A percentile compares a stretch with the other conserved stretches of the same genome.
phyloP scores from a whole-genome alignment of 2,888 invertebrate species.

The Thyatira batis region DNA sequence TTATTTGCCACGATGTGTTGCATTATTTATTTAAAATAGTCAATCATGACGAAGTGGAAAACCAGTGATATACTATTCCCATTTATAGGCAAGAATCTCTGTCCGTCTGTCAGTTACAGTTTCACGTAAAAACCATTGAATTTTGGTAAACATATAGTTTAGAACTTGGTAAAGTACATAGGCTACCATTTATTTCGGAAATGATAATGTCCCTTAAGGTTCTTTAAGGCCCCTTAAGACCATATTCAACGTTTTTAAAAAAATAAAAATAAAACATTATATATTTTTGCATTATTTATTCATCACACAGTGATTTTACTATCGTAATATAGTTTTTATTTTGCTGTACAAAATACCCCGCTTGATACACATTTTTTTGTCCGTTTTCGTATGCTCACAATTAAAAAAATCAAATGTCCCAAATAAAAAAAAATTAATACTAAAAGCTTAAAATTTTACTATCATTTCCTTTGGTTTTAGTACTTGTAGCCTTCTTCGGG shows the following conservation, averaged over 20 bases:
- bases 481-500: slow-evolving; percentile 74
- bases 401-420: not conserved
- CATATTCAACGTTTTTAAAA: not conserved
- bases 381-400: slow-evolving; percentile 39
- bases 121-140: too few relatives aligned
- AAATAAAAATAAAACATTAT: slow-evolving; percentile 1
- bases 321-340: slow-evolving; percentile 44
- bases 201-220: too few relatives aligned
- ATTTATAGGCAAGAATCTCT: too few relatives aligned
- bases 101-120: too few relatives aligned
- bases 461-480: slow-evolving; percentile 54
- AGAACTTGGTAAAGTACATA: too few relatives aligned
- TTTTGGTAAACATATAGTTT: too few relatives aligned
- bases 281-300: slow-evolving; percentile 30
- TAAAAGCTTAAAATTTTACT: slow-evolving; percentile 31
- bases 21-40: too few relatives aligned
- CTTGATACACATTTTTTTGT: slow-evolving; percentile 37
- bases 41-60: too few relatives aligned
- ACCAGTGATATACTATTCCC: too few relatives aligned
- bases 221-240: too few relatives aligned
- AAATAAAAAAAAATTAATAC: slow-evolving; percentile 7
- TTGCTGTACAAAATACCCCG: slow-evolving; percentile 37
- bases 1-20: too few relatives aligned
- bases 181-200: too few relatives aligned
- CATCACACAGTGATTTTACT: slow-evolving; percentile 58